These are phyloP conservation scores for Mobula birostris DNA, from an alignment of 2,113 vertebrate genomes.

Conservation along the genomic window DNA sequence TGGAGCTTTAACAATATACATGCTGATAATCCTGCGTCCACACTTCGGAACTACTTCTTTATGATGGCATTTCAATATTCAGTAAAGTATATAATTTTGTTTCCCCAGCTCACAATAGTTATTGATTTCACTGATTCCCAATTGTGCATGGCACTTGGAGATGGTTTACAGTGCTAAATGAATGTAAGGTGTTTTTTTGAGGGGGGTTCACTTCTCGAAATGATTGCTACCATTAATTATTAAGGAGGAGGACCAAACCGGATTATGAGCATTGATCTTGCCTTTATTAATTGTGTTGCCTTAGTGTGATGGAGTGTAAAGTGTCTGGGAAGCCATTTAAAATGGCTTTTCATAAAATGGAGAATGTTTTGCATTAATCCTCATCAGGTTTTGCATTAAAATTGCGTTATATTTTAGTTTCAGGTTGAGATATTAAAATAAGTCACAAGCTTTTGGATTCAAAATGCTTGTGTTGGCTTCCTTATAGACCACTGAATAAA, in stretches of 20 bases:
- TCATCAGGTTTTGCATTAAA: neutral
- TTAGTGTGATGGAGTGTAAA: neutral
- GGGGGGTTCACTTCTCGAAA: neutral
- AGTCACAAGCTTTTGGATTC: neutral
- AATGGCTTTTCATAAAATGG: neutral
- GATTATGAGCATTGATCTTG: neutral
- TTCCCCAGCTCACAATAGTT: neutral
- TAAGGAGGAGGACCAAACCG: neutral
- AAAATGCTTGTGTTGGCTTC: neutral
- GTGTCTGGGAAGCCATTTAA: neutral
- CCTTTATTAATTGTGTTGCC: neutral
- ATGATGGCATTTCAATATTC: neutral
- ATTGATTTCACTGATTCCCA: neutral
- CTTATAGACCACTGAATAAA: neutral
- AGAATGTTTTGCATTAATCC: neutral
- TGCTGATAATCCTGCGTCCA: neutral
- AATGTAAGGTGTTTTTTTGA: conserved; percentile 8
- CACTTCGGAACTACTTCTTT: neutral
- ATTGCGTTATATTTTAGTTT: neutral
- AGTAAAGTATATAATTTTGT: neutral
- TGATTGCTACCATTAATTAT: neutral
- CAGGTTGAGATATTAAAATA: neutral
- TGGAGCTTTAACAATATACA: neutral
- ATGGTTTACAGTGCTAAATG: neutral
- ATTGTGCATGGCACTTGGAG: neutral